Evolutionary conservation across 2,113 vertebrate genomes (phyloP).

Genomic region (Caranx ignobilis): DNA sequence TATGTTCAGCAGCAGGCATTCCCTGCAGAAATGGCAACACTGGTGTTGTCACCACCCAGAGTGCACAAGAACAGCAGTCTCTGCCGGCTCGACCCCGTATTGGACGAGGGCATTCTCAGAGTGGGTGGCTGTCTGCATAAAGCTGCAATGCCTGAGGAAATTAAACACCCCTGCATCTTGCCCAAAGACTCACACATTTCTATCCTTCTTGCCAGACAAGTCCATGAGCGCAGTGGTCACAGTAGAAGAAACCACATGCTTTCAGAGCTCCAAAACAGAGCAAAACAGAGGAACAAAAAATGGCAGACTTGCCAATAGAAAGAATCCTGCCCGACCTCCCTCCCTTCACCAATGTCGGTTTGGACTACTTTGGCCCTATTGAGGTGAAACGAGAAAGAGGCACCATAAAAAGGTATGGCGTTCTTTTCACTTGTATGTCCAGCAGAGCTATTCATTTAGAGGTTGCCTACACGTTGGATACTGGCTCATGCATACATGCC

Average conservation of each 20-base stretch:
- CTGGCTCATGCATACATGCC: not conserved
- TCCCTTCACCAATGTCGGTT: not conserved
- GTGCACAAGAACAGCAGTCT: not conserved
- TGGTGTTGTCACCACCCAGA: too few species aligned
- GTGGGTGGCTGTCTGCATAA: not conserved
- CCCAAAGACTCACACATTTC: too few species aligned
- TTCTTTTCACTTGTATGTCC: not conserved
- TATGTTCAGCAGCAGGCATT: not conserved
- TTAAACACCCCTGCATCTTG: too few species aligned
- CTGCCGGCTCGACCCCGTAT: not conserved
- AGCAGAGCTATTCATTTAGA: slow-evolving; percentile 4
- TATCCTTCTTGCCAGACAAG: not conserved
- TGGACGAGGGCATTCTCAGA: not conserved
- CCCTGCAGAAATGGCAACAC: not conserved
- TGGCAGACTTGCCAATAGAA: not conserved
- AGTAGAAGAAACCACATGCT: not conserved
- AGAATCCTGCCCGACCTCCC: not conserved
- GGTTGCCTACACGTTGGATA: not conserved
- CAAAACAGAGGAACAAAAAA: not conserved
- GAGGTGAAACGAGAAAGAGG: not conserved
- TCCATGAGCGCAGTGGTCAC: not conserved
- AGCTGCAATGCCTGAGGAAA: too few species aligned
- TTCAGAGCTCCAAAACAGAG: not conserved
- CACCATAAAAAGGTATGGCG: not conserved
- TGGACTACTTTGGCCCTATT: not conserved